Percentiles rank a stretch among this genome's conserved stretches.
Conservation (phyloP, 2,113 vertebrate genomes). For the Chrysochloris asiatica region DNA sequence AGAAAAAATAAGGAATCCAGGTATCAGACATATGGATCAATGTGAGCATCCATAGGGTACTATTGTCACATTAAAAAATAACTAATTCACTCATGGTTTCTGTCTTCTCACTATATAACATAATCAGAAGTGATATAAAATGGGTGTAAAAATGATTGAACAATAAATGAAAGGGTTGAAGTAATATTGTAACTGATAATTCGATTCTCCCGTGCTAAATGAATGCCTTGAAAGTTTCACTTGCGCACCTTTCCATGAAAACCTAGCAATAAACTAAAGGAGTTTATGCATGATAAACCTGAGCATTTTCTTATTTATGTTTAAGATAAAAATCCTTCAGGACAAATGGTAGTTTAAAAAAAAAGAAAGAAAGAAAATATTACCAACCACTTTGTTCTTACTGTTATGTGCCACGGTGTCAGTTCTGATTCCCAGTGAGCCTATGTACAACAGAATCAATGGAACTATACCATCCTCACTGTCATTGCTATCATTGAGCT, state of each 20-base stretch:
- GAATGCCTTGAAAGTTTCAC: not conserved
- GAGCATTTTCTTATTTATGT: not conserved
- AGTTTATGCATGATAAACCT: not conserved
- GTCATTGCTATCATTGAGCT: too few relatives aligned
- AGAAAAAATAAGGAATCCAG: not conserved
- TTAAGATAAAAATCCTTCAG: not conserved
- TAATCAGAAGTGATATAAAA: conserved; percentile 1
- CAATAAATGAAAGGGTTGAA: not conserved
- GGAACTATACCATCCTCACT: too few relatives aligned
- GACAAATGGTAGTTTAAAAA: not conserved
- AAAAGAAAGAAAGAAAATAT: not conserved
- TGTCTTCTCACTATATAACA: not conserved
- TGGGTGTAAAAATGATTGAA: not conserved
- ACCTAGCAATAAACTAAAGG: not conserved
- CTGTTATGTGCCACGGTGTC: too few relatives aligned
- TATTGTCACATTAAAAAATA: too few relatives aligned
- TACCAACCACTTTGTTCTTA: not conserved
- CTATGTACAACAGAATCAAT: not conserved
- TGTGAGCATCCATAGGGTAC: not conserved
- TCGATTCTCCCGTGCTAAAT: not conserved
- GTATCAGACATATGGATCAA: not conserved
- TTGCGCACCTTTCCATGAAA: not conserved
- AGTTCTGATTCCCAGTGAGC: not conserved
- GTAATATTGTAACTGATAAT: not conserved
- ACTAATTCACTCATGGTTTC: not conserved